Evolutionary conservation across 2,797 vertebrate genomes (phyloP).

Genomic region (Anguilla obscura): DNA sequence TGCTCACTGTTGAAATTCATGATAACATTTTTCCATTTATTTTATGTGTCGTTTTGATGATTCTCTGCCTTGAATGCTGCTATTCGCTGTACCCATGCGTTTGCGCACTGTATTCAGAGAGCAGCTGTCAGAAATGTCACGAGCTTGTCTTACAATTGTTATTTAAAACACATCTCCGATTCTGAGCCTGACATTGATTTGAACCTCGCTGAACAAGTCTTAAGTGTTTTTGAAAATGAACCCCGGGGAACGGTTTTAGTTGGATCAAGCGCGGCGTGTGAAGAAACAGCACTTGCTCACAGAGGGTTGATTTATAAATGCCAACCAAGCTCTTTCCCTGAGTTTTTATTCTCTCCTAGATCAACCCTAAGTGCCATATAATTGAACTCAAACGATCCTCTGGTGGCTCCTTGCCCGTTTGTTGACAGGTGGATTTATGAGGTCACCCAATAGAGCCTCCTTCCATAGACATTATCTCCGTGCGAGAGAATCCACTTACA

Average conservation of each 20-base stretch:
- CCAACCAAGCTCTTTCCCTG: not conserved
- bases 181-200: not conserved
- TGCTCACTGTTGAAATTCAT: not conserved
- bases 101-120: not conserved
- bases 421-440: not conserved
- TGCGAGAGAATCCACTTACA: slow-evolving; percentile 39
- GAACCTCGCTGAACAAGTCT: not conserved
- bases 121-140: not conserved
- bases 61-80: not conserved
- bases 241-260: not conserved
- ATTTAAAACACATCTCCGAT: not conserved
- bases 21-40: not conserved
- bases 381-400: slow-evolving; percentile 21
- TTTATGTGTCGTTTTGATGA: not conserved
- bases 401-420: not conserved
- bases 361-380: slow-evolving; percentile 13
- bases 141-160: not conserved
- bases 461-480: slow-evolving; percentile 38
- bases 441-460: not conserved
- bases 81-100: not conserved
- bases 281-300: not conserved
- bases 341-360: not conserved
- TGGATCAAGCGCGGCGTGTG: not conserved
- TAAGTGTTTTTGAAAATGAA: slow-evolving; percentile 14
- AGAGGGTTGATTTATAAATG: not conserved